These are phyloP conservation scores for Eretmochelys imbricata DNA, from an alignment of 2,113 vertebrate species.

Conservation along the genomic window DNA sequence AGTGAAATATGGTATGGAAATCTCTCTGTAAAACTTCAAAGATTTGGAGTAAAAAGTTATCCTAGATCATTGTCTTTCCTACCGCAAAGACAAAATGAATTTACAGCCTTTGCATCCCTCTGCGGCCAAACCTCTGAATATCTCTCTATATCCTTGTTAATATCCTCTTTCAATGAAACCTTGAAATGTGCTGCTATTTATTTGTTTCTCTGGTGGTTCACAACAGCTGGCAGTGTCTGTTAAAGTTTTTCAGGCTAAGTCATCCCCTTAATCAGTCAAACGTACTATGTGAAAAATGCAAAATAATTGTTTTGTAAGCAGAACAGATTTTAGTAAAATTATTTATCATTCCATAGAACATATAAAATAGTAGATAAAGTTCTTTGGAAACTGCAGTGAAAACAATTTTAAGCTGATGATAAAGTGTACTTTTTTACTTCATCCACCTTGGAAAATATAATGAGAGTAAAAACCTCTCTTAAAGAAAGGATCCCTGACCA, in stretches of 20 bases:
- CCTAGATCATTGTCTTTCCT: background rate
- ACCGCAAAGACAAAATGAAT: background rate
- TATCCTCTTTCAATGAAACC: background rate
- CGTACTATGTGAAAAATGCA: background rate
- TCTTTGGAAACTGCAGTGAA: background rate
- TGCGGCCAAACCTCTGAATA: background rate
- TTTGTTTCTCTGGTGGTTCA: background rate
- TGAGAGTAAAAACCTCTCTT: background rate
- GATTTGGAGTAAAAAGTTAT: background rate
- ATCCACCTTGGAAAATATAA: background rate
- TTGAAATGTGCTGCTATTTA: background rate
- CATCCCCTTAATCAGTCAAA: slow-evolving; percentile 2
- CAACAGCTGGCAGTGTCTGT: background rate
- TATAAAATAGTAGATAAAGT: background rate
- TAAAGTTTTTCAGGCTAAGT: background rate
- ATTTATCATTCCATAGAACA: background rate
- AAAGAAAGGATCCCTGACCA: background rate
- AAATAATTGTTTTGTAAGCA: background rate
- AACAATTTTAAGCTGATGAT: background rate
- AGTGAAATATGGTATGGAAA: background rate
- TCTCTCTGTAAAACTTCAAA: background rate
- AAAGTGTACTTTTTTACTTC: background rate
- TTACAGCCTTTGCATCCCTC: background rate
- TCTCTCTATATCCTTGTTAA: background rate
- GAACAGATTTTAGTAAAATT: background rate